These are phyloP conservation scores for Gadus chalcogrammus DNA, from an alignment of 2,113 vertebrate species.

Conservation along the genomic window DNA sequence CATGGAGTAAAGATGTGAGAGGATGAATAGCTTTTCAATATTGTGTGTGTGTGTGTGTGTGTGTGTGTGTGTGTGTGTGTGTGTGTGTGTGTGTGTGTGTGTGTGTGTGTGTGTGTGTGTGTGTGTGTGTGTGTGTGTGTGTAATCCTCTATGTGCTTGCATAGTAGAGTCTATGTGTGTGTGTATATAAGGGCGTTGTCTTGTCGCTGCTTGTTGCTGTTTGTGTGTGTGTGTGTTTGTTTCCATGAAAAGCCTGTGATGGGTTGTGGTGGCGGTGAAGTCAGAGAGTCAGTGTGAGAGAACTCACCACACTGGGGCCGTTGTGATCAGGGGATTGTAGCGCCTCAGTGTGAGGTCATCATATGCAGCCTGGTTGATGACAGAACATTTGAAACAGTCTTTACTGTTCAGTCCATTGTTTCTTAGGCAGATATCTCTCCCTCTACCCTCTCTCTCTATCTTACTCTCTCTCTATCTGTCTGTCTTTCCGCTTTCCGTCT, in stretches of 20 bases:
- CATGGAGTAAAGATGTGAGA: too few relatives aligned
- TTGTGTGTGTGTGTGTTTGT: neutral
- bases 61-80: too few relatives aligned
- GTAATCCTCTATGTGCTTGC: too few relatives aligned
- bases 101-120: neutral
- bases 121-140: neutral
- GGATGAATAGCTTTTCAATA: too few relatives aligned
- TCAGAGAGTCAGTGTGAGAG: constrained; percentile 3
- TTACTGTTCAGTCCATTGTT: constrained; percentile 16
- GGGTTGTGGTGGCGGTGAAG: neutral
- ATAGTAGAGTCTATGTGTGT: too few relatives aligned
- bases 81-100: too few relatives aligned
- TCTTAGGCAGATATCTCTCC: constrained; percentile 1
- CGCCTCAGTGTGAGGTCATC: constrained; percentile 19
- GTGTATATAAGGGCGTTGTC: too few relatives aligned
- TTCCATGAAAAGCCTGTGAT: neutral
- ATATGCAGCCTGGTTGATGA: constrained; percentile 17
- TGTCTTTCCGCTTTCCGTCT: neutral
- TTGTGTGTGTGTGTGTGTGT: too few relatives aligned
- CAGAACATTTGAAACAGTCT: constrained; percentile 12
- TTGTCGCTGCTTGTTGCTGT: too few relatives aligned
- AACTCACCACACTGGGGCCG: constrained; percentile 15
- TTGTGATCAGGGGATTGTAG: constrained; percentile 14
- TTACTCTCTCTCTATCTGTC: neutral
- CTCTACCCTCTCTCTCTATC: neutral